These are phyloP conservation scores for Sitodiplosis mosellana DNA, from an alignment of 1,140 invertebrate species.

Conservation along the genomic window DNA sequence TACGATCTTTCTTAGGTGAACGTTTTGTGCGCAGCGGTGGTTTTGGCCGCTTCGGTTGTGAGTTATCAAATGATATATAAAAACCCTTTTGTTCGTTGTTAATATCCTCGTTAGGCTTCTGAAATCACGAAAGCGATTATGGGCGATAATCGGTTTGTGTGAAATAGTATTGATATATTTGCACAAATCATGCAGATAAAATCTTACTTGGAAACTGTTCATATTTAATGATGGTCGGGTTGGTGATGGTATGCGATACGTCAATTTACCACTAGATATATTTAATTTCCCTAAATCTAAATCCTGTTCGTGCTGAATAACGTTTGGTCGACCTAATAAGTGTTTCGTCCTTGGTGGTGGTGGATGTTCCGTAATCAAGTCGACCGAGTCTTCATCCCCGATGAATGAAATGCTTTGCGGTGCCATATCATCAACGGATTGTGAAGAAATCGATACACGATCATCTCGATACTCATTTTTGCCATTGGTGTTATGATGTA, in stretches of 20 bases:
- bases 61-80: constrained; percentile 83
- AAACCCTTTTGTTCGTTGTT: constrained; percentile 73
- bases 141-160: not conserved
- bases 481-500: not conserved
- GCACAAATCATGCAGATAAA: not conserved
- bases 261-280: constrained; percentile 69
- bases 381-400: constrained; percentile 37
- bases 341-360: not conserved
- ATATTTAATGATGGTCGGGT: constrained; percentile 46
- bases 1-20: constrained; percentile 54
- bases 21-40: constrained; percentile 61
- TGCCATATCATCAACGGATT: constrained; percentile 60
- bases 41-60: constrained; percentile 71
- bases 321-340: constrained; percentile 13
- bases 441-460: constrained; percentile 20
- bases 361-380: not conserved
- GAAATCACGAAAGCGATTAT: constrained; percentile 15
- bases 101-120: constrained; percentile 28
- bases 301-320: constrained; percentile 28
- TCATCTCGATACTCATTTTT: constrained; percentile 3
- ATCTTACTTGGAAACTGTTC: constrained; percentile 48
- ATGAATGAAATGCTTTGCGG: constrained; percentile 86
- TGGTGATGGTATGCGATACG: constrained; percentile 70
- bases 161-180: not conserved
- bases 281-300: constrained; percentile 51